Percentiles rank a stretch among this genome's conserved stretches.
Evolutionary conservation across 2,113 vertebrate species (phyloP).

Genomic region (Phycodurus eques): DNA sequence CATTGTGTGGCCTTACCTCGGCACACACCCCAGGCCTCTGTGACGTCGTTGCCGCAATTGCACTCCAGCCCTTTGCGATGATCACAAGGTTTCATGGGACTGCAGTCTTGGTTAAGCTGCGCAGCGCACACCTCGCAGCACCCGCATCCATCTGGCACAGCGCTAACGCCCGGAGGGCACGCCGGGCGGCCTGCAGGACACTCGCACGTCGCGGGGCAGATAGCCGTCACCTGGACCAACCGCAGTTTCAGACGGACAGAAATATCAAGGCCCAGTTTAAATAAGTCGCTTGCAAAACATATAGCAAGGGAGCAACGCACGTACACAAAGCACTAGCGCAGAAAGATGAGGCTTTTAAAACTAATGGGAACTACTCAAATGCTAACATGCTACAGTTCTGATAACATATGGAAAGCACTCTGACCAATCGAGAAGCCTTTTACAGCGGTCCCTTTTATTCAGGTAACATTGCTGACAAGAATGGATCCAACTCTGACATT

Average conservation of each 20-base stretch:
- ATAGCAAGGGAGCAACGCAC: background rate
- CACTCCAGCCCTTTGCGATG: constrained; percentile 95
- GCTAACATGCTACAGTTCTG: background rate
- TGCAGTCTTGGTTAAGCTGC: constrained; percentile 92
- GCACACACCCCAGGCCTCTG: constrained; percentile 84
- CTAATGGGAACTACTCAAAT: background rate
- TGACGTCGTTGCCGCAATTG: constrained; percentile 86
- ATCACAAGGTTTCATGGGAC: constrained; percentile 82
- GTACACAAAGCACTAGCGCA: background rate
- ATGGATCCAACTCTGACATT: too few species aligned
- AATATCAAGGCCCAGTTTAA: background rate
- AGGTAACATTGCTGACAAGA: too few species aligned
- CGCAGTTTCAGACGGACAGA: background rate
- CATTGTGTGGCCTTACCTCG: constrained; percentile 79
- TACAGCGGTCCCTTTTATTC: too few species aligned
- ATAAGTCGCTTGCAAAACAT: background rate
- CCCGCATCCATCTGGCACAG: constrained; percentile 81
- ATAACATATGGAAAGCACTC: too few species aligned
- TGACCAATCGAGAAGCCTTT: too few species aligned
- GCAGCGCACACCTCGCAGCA: constrained; percentile 91
- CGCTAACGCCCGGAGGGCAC: constrained; percentile 86
- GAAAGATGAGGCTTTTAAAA: too few species aligned
- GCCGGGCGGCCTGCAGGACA: constrained; percentile 73
- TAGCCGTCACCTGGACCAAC: constrained; percentile 53
- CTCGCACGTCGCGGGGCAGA: constrained; percentile 80